Evolutionary conservation across 2,888 invertebrate species (phyloP).

Genomic region (Phaonia tiefii): DNA sequence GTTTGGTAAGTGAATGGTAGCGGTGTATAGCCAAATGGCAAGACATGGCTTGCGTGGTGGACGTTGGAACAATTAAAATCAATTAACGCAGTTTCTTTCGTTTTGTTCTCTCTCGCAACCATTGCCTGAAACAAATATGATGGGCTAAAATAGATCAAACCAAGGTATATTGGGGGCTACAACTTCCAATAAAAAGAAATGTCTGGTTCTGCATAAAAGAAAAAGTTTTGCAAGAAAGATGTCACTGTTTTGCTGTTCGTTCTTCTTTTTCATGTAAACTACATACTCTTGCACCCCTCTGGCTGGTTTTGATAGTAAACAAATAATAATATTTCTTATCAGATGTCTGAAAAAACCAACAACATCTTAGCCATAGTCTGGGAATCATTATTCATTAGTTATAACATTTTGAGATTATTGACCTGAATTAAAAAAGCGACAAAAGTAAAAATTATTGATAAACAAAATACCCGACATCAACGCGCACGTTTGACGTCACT

Average conservation of each 20-base stretch:
- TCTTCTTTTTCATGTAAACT: background rate
- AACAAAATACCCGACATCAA: constrained; percentile 48
- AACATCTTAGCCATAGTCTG: no score
- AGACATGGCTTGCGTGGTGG: no score
- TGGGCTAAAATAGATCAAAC: no score
- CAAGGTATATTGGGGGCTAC: no score
- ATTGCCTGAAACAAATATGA: no score
- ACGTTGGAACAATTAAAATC: background rate
- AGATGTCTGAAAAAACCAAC: no score
- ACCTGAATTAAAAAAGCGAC: constrained; percentile 56
- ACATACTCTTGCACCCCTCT: no score
- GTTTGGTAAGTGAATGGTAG: constrained; percentile 3
- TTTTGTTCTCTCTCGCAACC: no score
- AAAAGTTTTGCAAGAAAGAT: background rate
- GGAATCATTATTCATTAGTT: no score
- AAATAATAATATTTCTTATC: constrained; percentile 21
- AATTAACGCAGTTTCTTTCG: background rate
- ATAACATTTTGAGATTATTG: constrained; percentile 47
- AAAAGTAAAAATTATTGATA: constrained; percentile 45
- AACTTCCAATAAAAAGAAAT: no score
- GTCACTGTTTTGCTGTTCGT: background rate
- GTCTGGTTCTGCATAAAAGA: background rate
- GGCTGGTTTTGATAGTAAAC: constrained; percentile 20
- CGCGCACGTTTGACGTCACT: constrained; percentile 36
- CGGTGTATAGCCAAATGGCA: no score